A percentile compares a stretch with the other conserved stretches of the same genome.
Evolutionary conservation across 2,888 invertebrate genomes (phyloP).

Genomic region (Heliconius cydno): DNA sequence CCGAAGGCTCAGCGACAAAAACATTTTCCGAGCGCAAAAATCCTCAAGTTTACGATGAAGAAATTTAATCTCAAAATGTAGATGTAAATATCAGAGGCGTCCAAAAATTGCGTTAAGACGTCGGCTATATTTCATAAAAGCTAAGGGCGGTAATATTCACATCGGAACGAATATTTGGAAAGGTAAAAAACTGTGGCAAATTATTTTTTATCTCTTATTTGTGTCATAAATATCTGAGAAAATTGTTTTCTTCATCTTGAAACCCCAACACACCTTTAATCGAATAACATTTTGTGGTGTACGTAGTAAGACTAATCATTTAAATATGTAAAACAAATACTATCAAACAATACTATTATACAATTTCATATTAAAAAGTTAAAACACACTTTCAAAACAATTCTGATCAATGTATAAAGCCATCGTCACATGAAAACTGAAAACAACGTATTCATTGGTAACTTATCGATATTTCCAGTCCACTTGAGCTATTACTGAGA

Average conservation of each 20-base stretch:
- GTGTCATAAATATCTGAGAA: neutral
- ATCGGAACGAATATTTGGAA: neutral
- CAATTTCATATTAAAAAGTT: neutral
- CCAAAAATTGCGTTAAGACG: constrained; percentile 17
- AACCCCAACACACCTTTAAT: no score
- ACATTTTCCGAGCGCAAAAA: constrained; percentile 19
- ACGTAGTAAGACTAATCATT: no score
- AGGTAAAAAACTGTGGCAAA: neutral
- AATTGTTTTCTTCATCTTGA: no score
- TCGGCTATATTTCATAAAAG: constrained; percentile 30
- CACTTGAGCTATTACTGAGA: neutral
- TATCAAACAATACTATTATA: no score
- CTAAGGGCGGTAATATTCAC: constrained; percentile 18
- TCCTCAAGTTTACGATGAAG: constrained; percentile 5
- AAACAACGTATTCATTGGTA: neutral
- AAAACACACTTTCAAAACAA: neutral
- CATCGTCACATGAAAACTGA: neutral
- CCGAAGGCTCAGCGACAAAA: neutral
- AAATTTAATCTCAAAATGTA: constrained; percentile 22
- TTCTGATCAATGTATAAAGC: neutral
- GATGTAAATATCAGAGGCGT: constrained; percentile 20
- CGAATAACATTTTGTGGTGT: no score
- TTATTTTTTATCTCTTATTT: neutral
- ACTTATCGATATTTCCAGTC: constrained; percentile 14
- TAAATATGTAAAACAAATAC: no score